Evolutionary conservation across 2,113 vertebrate genomes (phyloP).

Genomic region (Chaetodon auriga): DNA sequence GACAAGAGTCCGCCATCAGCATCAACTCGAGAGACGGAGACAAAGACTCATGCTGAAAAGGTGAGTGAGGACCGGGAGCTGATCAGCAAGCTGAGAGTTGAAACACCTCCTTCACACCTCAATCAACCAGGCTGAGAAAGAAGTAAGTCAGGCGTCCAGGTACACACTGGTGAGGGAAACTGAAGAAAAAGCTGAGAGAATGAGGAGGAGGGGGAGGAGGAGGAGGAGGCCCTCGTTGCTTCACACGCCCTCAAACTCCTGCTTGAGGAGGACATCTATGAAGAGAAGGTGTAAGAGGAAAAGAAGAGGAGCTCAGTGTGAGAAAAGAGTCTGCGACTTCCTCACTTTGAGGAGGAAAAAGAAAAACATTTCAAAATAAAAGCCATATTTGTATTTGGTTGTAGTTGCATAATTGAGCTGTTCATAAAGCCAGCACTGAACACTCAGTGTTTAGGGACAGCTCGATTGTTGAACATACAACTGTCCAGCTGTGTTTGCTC

Average conservation of each 20-base stretch:
- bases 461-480: no score
- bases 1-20: neutral
- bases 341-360: neutral
- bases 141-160: neutral
- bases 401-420: no score
- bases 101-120: neutral
- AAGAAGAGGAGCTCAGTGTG: neutral
- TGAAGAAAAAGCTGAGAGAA: neutral
- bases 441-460: no score
- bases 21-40: neutral
- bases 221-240: neutral
- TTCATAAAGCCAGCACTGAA: no score
- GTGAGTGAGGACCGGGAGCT: neutral
- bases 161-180: neutral
- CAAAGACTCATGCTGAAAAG: no score
- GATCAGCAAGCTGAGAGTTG: neutral
- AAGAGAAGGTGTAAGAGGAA: neutral
- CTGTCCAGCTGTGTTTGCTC: no score
- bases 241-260: neutral
- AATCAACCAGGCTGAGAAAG: neutral
- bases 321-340: neutral
- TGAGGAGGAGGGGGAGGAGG: neutral
- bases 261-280: neutral
- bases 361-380: conserved; percentile 5
- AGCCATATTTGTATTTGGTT: neutral